Base-by-base conservation (phyloP, 2,113 vertebrate species). In the Ascaphus truei region DNA sequence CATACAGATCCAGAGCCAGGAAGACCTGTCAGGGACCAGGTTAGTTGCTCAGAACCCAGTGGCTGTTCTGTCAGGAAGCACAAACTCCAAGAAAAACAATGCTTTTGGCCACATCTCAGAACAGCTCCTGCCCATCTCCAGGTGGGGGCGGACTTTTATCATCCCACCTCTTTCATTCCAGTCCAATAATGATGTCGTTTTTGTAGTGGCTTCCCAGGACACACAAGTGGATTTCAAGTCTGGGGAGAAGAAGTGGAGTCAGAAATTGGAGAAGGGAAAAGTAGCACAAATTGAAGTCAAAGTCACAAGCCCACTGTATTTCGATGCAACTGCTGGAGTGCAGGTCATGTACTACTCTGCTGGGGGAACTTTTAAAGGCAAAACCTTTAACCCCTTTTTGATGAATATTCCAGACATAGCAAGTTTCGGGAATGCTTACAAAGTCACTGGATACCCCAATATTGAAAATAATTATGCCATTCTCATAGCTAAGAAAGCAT, bases 91-190 rank as follows among this genome's bases (percentile, higher is more conserved):
- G 77, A 20, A 25, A 0, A 71, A 73, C 7, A 15, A 64, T 0
- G 76, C 43, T 1, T 89, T 77, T 11, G 84, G 90, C 67, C 80
- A 87, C 0, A 84, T 89, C 3, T 87, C 79, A 1, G 91, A 93
- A 59, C 90, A 93, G 71, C 83, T 93, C 2, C 71, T 83, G n/a
- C 91, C 89, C 0, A 43, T 86, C 0, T 37, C 6, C 3, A 41
- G 1, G 0, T 93, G 92, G 92, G 90, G 88, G 15, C 71, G 26
- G 1, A 64, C 12, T 13, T 92, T 85, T 1, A 0, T 88, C 0
- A 58, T 92, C 1, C 77, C 87, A 1, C 77, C 86, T 2, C 57
- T 75, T 43, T 68, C 13, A 0, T 37, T 78, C n/a, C 86, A 91
- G 77, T 31, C 0, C 0, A n/a, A 1, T 0, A 30, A 0, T 1